These are phyloP conservation scores for Cisticola juncidis DNA, from an alignment of 2,113 vertebrate species.

Conservation along the genomic window DNA sequence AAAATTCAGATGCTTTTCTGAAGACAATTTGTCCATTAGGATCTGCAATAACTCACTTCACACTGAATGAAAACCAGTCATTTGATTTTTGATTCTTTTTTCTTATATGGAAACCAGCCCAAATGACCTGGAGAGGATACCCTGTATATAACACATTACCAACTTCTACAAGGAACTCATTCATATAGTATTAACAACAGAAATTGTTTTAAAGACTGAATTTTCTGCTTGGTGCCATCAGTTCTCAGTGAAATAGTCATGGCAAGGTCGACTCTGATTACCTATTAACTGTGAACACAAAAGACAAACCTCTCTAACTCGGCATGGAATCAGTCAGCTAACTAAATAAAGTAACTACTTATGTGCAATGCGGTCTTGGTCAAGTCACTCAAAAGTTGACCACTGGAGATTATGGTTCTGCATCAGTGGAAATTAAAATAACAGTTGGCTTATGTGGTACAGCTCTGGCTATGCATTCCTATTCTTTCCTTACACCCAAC, in stretches of 20 bases:
- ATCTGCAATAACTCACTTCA: neutral
- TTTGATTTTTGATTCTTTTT: neutral
- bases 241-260: neutral
- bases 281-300: neutral
- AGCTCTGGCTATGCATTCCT: neutral
- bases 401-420: constrained; percentile 29
- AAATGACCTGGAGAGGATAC: neutral
- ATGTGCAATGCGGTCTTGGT: neutral
- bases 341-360: constrained; percentile 33
- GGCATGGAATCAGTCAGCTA: neutral
- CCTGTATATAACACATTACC: neutral
- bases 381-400: neutral
- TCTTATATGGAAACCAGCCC: neutral
- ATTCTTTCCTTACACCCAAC: neutral
- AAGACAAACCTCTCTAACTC: neutral
- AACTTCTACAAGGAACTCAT: neutral
- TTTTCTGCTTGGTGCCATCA: neutral
- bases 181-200: neutral
- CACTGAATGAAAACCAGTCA: neutral
- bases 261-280: neutral
- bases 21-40: neutral
- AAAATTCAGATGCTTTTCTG: neutral
- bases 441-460: neutral
- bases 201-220: neutral
- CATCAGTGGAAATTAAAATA: constrained; percentile 40